Conservation (phyloP, 2,113 vertebrate genomes). For the Bagarius yarrelli region DNA sequence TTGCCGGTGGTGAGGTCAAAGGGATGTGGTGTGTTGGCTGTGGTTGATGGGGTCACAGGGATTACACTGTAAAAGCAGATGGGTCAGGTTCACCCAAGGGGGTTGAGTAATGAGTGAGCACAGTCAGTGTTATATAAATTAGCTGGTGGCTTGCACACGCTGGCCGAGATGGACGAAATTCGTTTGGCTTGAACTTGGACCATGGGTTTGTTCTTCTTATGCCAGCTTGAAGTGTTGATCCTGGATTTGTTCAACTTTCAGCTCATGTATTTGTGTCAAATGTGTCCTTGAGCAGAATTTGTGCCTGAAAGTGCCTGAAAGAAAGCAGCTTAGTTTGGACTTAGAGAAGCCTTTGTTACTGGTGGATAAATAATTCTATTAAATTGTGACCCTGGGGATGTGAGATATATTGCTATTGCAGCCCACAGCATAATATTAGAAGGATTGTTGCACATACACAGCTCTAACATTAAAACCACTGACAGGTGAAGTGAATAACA, state of each 20-base stretch:
- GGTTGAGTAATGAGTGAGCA: constrained; percentile 11
- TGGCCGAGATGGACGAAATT: background rate
- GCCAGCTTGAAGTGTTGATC: background rate
- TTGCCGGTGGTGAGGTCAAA: background rate
- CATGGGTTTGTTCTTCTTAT: background rate
- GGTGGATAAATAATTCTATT: background rate
- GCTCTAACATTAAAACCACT: too few species aligned
- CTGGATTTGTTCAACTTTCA: too few species aligned
- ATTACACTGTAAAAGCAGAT: constrained; percentile 38
- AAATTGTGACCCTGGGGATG: background rate
- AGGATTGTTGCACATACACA: background rate
- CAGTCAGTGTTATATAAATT: constrained; percentile 23
- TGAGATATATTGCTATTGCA: background rate
- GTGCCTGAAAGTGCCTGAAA: background rate
- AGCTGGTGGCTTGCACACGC: constrained; percentile 20
- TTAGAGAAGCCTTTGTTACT: background rate
- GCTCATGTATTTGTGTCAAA: background rate
- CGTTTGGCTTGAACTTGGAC: constrained; percentile 51
- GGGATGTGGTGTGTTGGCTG: constrained; percentile 12
- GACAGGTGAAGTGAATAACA: too few species aligned
- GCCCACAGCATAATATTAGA: background rate
- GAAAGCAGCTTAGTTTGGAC: background rate
- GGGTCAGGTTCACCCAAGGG: constrained; percentile 25
- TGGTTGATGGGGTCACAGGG: constrained; percentile 28
- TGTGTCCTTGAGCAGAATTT: constrained; percentile 4